phyloP scores from a whole-genome alignment of 2,113 vertebrate genomes.

The Sus scrofa region DNA sequence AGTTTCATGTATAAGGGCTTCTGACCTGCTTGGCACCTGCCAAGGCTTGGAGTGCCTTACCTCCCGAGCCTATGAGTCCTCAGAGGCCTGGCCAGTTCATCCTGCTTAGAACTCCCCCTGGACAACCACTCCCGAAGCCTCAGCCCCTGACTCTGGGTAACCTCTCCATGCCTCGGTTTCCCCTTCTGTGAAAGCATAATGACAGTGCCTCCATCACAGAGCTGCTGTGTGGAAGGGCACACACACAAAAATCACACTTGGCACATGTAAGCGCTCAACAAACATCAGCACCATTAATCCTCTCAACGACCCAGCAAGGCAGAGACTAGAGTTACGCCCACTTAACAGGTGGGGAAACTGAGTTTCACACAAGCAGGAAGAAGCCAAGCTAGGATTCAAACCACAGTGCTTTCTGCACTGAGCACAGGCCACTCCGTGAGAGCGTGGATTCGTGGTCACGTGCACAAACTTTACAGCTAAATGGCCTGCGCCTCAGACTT shows the following conservation, averaged over 20 bases:
- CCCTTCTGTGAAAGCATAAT: neutral
- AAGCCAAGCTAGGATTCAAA: neutral
- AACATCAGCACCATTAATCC: neutral
- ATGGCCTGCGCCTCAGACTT: neutral
- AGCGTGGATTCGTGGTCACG: rapidly evolving
- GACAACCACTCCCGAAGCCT: neutral
- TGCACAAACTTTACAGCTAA: neutral
- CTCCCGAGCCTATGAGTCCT: neutral
- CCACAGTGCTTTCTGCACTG: neutral
- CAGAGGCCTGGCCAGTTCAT: no score
- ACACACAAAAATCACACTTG: neutral
- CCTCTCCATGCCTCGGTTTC: neutral
- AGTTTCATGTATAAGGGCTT: neutral
- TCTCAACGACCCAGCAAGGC: neutral
- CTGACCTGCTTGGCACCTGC: neutral
- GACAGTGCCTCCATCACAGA: neutral
- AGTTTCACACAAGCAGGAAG: neutral
- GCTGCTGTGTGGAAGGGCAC: neutral
- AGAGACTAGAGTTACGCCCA: neutral
- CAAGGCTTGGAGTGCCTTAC: neutral
- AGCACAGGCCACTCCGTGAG: neutral
- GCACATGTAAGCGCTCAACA: neutral
- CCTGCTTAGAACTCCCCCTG: no score
- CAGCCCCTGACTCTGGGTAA: neutral
- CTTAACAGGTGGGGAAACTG: neutral